Evolutionary conservation across 2,797 vertebrate genomes (phyloP), one percentile per base, ranked within the genome.

Genomic region (Dermochelys coriacea): DNA sequence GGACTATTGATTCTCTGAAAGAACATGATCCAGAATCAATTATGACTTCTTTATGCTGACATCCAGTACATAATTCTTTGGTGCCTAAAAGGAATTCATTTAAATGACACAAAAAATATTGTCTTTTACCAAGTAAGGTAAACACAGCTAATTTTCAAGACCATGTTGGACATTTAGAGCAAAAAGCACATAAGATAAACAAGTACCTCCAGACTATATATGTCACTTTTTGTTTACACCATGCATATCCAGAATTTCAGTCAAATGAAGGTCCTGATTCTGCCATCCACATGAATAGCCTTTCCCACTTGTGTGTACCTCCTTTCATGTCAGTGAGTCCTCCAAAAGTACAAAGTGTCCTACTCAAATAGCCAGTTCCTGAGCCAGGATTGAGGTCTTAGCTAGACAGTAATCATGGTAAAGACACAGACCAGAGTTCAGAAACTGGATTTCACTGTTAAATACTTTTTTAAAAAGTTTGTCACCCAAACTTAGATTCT

Each of bases 21-120:
- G 49, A 93, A 79, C 83, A n/a, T 82, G 55, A 84, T 79, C 37
- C 68, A 94, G 79, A 95, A 95, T 89, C 45, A 89, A 77, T 87
- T 21, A 82, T 91, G 3, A 85, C 41, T 91, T 87, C 55, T 87
- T 91, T 87, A 80, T 8, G 75, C 84, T 93, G 93, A 51, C 45
- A 87, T 92, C 34, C 31, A 86, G 27, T 9, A 57, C 37, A 54
- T 16, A 51, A 49, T 85, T 51, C 21, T 92, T 88, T 78, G 89
- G 52, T 54, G 49, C 55, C 3, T 64, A 15, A 9, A 59, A 82
- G 31, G 64, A 23, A 57, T 51, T 87, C 54, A 14, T 91, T 91
- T 71, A 90, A 93, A 89, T 15, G 37, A 84, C 10, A 5, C 51
- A 74, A 80, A 83, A 52, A n/a, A 54, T 82, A 78, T 64, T 85